Base-by-base conservation (phyloP, 1,140 invertebrate genomes). In the Drosophila lacertosa region DNA sequence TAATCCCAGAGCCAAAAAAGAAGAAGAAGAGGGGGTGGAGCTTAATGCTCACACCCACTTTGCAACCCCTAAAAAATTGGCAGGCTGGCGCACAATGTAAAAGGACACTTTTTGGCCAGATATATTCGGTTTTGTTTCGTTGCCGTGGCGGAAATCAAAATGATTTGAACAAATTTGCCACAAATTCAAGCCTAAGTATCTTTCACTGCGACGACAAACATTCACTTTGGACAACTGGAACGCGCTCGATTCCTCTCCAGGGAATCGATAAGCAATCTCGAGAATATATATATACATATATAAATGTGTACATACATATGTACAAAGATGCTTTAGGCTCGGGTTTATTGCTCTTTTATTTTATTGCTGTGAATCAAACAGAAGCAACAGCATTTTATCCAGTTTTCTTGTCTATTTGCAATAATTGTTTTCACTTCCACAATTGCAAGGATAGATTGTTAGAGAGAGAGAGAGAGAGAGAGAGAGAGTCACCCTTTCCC, bases 141-240 rank as follows among this genome's bases (percentile, higher is more conserved):
- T 16, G 39, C 53, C 33, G n/a, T 35, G 0, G 42, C 32, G 16
- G 39, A 48, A 50, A 72, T 76, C 54, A 32, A 47, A 35, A 37
- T 81, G 66, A 80, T 71, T 70, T 59, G 40, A 74, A 64, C 70
- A 82, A 77, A 82, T 83, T 79, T 70, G 65, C 65, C 74, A 77
- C 79, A 78, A 74, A 55, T 66, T 62, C 44, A 59, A 54, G 54
- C 48, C 50, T 66, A 63, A 73, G 55, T 44, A 67, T 29, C 20
- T n/a, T n/a, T n/a, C 20, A 7, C 20, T 57, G n/a, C n/a, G n/a
- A n/a, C n/a, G n/a, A 45, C 58, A 68, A 29, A 44, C 18, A 44
- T 16, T 60, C 40, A 53, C 29, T 48, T 59, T 53, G 15, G 22
- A 6, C 44, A 63, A 62, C 33, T 45, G 40, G 40, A 29, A 67